phyloP scores from a whole-genome alignment of 64 coral and sea anemone genomes.

The Stichodactyla helianthus region DNA sequence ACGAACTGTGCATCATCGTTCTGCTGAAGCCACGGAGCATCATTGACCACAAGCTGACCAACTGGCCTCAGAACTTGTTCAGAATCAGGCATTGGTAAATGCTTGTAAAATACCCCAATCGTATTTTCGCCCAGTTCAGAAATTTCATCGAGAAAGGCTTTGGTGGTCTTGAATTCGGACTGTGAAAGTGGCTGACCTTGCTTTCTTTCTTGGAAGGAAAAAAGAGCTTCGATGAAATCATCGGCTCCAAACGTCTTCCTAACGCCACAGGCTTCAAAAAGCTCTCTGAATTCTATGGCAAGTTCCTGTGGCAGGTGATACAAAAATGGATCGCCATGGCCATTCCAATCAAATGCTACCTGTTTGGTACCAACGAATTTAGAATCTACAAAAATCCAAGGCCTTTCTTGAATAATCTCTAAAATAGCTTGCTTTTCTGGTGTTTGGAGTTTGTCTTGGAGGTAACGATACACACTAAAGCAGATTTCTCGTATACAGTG shows the following conservation, averaged over 20 bases:
- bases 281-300: conserved; percentile 51
- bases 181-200: conserved; percentile 42
- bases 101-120: conserved; percentile 34
- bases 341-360: conserved; percentile 73
- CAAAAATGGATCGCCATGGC: conserved; percentile 68
- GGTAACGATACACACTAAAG: conserved; percentile 60
- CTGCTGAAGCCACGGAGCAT: conserved; percentile 71
- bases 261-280: conserved; percentile 67
- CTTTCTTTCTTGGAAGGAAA: conserved; percentile 59
- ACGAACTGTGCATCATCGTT: conserved; percentile 32
- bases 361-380: conserved; percentile 73
- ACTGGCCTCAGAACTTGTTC: conserved; percentile 44
- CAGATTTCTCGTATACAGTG: conserved; percentile 56
- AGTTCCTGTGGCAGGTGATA: conserved; percentile 65
- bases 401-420: conserved; percentile 57
- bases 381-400: conserved; percentile 79
- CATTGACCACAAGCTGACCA: conserved; percentile 74
- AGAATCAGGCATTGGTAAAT: conserved; percentile 72
- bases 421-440: conserved; percentile 54
- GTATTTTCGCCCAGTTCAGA: conserved; percentile 36
- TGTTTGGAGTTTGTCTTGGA: conserved; percentile 61
- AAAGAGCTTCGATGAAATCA: conserved; percentile 69
- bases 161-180: conserved; percentile 68
- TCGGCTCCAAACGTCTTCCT: conserved; percentile 55
- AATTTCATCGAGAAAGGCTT: conserved; percentile 72